These are phyloP conservation scores for Onychomys leucogaster DNA, from an alignment of 2,797 vertebrate species.

Conservation along the genomic window DNA sequence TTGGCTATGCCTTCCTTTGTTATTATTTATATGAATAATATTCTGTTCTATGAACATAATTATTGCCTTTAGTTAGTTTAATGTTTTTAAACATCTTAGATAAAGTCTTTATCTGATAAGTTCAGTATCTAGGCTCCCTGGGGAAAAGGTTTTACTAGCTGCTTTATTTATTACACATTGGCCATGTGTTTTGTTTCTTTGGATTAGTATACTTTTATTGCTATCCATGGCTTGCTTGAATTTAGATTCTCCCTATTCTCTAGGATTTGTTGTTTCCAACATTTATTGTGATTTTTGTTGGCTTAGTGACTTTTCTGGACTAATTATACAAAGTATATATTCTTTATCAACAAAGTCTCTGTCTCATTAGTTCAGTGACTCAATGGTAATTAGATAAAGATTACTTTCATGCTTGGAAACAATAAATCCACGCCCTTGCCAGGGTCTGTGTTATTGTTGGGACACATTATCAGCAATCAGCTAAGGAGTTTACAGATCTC, in stretches of 20 bases:
- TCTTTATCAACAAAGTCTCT: constrained; percentile 3
- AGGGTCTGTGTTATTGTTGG: background rate
- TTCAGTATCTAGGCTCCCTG: background rate
- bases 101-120: background rate
- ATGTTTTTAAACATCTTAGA: background rate
- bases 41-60: background rate
- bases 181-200: background rate
- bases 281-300: background rate
- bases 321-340: background rate
- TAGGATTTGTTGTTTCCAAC: background rate
- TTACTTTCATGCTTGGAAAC: background rate
- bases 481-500: background rate
- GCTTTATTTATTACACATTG: background rate
- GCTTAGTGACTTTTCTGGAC: background rate
- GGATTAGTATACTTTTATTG: background rate
- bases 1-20: background rate
- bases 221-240: background rate
- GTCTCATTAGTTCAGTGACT: background rate
- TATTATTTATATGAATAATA: background rate
- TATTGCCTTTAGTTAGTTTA: background rate
- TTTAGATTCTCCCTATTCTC: background rate
- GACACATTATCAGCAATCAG: background rate
- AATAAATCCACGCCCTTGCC: background rate
- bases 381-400: background rate
- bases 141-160: background rate